Evolutionary conservation across 1,140 invertebrate species (phyloP).

Genomic region (Hypsibius dujardini): DNA sequence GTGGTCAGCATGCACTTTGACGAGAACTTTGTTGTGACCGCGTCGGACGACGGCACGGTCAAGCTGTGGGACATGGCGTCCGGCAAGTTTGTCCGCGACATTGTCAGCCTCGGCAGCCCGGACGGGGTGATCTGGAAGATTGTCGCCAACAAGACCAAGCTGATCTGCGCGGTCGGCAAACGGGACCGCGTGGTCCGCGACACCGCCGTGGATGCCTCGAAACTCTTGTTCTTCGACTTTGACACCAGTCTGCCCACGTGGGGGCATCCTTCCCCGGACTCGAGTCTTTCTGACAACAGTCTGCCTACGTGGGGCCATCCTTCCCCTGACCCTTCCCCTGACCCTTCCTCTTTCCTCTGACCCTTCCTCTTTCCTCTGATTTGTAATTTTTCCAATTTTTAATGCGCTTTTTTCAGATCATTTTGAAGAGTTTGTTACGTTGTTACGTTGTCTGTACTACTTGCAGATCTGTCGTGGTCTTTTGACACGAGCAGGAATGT

Average conservation of each 20-base stretch:
- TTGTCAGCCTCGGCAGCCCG: constrained; percentile 78
- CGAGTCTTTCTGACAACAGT: too few species aligned
- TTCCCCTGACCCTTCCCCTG: too few species aligned
- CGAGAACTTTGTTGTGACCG: constrained; percentile 94
- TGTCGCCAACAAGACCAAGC: constrained; percentile 77
- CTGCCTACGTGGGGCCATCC: too few species aligned
- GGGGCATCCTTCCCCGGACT: too few species aligned
- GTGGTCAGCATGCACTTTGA: constrained; percentile 96
- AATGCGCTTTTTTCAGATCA: too few species aligned
- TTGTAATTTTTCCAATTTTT: too few species aligned
- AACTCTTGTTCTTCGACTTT: constrained; percentile 89
- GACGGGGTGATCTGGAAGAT: constrained; percentile 98
- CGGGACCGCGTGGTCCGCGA: constrained; percentile 42
- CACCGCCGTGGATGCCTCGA: constrained; percentile 85
- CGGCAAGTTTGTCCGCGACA: constrained; percentile 73
- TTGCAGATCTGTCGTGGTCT: too few species aligned
- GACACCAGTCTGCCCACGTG: constrained; percentile 36
- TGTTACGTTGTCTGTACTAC: too few species aligned
- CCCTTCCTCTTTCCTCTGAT: too few species aligned
- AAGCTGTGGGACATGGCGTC: constrained; percentile 96
- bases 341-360: too few species aligned
- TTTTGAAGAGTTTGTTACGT: too few species aligned
- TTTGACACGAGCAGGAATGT: too few species aligned
- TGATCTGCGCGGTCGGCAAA: constrained; percentile 93
- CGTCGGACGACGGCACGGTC: constrained; percentile 94